phyloP scores from a whole-genome alignment of 2,113 vertebrate genomes.

The Micronycteris hirsuta region DNA sequence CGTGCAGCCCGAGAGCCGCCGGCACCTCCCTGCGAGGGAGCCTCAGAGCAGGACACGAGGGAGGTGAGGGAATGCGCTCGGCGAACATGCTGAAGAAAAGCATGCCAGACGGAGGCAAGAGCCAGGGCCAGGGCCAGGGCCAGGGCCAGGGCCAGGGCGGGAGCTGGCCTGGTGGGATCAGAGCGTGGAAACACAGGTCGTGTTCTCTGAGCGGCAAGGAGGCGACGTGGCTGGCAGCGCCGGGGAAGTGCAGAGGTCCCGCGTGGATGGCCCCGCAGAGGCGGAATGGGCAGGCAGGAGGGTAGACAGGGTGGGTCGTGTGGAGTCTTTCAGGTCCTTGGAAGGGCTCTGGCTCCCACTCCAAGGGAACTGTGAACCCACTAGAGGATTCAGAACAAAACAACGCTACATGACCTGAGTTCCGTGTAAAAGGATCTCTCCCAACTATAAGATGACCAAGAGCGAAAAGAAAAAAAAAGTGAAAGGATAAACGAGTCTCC shows the following conservation, averaged over 20 bases:
- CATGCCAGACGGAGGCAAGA: background rate
- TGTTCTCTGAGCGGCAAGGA: background rate
- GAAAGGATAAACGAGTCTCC: background rate
- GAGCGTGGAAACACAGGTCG: accelerated
- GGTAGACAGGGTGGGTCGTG: accelerated
- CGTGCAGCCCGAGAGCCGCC: background rate
- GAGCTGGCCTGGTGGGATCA: background rate
- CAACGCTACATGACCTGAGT: background rate
- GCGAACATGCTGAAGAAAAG: background rate
- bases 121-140: background rate
- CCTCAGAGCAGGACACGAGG: background rate
- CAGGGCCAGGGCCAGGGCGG: background rate
- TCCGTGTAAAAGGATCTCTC: background rate
- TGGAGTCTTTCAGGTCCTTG: background rate
- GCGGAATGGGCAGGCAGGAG: too few species aligned
- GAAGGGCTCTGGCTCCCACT: background rate
- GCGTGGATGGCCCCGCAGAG: background rate
- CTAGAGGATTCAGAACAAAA: accelerated
- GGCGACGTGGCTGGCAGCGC: too few species aligned
- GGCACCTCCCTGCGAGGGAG: background rate
- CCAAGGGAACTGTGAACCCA: background rate
- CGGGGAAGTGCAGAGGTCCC: background rate
- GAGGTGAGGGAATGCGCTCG: background rate
- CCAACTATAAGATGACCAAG: background rate
- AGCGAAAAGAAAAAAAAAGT: background rate